Evolutionary conservation across 64 coral and sea anemone species (phyloP), one percentile per base, ranked within the genome.

Genomic region (Montipora foliosa): DNA sequence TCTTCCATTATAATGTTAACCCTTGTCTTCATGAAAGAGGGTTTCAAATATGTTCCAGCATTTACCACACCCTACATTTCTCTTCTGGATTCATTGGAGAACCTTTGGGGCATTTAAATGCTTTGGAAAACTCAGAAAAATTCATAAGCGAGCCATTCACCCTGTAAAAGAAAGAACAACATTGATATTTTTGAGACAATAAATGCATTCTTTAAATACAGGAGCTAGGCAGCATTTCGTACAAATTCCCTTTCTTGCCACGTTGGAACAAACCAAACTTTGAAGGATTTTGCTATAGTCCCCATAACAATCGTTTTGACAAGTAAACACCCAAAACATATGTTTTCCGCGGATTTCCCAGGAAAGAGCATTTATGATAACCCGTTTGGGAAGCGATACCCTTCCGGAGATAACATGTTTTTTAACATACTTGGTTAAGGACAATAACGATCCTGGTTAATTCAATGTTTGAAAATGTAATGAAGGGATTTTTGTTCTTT

Each of bases 11-110:
- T 57, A 57, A 8, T 57, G 53, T 75, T 55, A 6, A 47, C 29
- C 11, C 44, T 15, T 76, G 29, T 74, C 4, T 5, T 47, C 29
- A 76, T 76, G 11, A 44, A 76, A 10, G 29, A 76, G 3, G 29
- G 8, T 14, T 12, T 76, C 3, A 67, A 67, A 5, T 76, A 37
- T 76, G 22, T 45, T 14, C 2, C 44, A 45, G 8, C 3, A 4
- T 61, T 83, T 45, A 93, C 92, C 92, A 93, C 4, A 93, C 62
- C 46, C 49, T 88, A 47, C 92, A 93, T 93, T 93, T 93, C 62
- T 88, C 79, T 60, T 49, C 44, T 10, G 92, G 92, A 49, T 93
- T 93, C 92, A 93, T 93, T 57, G 92, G 83, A 8, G 84, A 88
- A 10, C 92, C 92, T 67, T 87, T 24, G 53, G 92, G 92, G 12